A percentile compares a stretch with the other conserved stretches of the same genome.
These are phyloP conservation scores for Heteromormyrus szaboi DNA, from an alignment of 2,797 vertebrate genomes.

Conservation along the genomic window DNA sequence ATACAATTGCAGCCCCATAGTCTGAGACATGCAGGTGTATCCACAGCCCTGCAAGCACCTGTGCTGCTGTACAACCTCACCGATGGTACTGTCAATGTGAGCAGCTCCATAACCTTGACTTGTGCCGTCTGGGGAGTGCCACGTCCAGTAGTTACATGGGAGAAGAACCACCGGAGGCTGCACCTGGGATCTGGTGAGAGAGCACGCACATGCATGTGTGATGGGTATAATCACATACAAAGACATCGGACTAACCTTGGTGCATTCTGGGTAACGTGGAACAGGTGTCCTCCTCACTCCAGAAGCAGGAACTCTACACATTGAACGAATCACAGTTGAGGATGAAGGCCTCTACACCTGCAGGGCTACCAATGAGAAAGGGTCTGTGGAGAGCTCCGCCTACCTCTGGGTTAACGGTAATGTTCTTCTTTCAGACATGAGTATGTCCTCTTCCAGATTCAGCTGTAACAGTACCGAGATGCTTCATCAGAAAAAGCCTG, in stretches of 20 bases:
- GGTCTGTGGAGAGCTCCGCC: conserved; percentile 74
- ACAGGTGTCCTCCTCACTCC: conserved; percentile 79
- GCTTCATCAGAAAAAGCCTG: background rate
- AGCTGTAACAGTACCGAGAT: background rate
- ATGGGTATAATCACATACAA: background rate
- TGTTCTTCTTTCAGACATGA: background rate
- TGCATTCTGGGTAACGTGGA: conserved; percentile 27
- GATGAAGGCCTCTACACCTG: conserved; percentile 88
- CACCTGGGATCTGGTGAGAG: conserved; percentile 76
- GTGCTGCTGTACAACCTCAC: conserved; percentile 69
- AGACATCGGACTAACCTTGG: background rate
- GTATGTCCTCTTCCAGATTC: conserved; percentile 23
- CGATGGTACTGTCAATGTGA: conserved; percentile 73
- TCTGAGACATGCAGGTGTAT: background rate
- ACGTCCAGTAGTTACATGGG: conserved; percentile 77
- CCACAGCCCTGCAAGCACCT: conserved; percentile 77
- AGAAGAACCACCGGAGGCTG: conserved; percentile 77
- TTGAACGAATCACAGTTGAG: conserved; percentile 80
- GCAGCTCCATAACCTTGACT: conserved; percentile 73
- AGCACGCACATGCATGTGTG: background rate
- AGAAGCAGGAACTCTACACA: conserved; percentile 75
- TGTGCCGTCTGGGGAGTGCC: conserved; percentile 74
- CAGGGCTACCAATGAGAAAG: conserved; percentile 78
- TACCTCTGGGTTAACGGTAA: conserved; percentile 82
- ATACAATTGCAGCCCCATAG: background rate